Base-by-base conservation (phyloP, 2,888 invertebrate species). In the Peribatodes rhomboidaria region DNA sequence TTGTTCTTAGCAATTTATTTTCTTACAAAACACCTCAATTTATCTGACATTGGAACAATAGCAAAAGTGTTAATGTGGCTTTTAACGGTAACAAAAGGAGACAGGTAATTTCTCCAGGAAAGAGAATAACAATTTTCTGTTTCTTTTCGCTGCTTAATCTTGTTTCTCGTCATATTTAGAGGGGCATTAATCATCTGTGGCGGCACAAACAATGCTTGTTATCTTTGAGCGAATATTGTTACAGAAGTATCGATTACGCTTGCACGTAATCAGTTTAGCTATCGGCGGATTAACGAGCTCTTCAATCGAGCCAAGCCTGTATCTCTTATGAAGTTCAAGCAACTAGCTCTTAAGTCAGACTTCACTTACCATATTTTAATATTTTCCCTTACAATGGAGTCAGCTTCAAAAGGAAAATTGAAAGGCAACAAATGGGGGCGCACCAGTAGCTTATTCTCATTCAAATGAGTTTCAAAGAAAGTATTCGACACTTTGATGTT, bases 291-390 rank as follows among this genome's bases (percentile, higher is more conserved):
- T 76, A 79, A 75, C 67, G 72, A 76, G 66, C 70, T 73, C 66
- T 55, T 66, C 50, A 64, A 56, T 46, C 60, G 41, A 65, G 65
- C 71, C 18, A 13, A 59, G 64, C 68, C 20, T 70, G 58, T 61
- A 65, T 52, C 59, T 68, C 64, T 57, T 61, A 65, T 72, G 61
- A 72, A 74, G 69, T 74, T 72, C 72, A 62, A 76, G 71, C 27
- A 82, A 86, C 81, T 83, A 79, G 75, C 75, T 70, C 72, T 78
- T 75, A 78, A 86, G 75, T 85, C 81, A 78, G 83, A 84, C 84
- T 84, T 83, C 73, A 83, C 78, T 89, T 88, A 86, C 73, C 88
- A 88, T 89, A 89, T 89, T 89, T 89, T 88, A 89, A 89, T 88
- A 89, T 88, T 89, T 88, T 82, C 80, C 70, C 66, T 67, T 78